Conservation (phyloP, 2,888 invertebrate species). For the Baccha elongata region DNA sequence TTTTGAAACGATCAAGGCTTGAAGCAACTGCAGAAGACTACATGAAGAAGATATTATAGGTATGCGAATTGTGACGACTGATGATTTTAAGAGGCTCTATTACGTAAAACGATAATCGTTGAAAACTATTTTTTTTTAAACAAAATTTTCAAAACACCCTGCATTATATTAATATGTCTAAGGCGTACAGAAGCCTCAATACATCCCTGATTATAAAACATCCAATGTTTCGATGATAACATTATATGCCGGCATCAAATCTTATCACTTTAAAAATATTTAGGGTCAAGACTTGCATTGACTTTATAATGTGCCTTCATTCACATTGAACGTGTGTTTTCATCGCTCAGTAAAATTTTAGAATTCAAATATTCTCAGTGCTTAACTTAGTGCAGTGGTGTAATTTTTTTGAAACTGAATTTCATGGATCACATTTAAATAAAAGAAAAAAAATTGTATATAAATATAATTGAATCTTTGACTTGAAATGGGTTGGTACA, state of each 20-base stretch:
- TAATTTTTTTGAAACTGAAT: constrained; percentile 47
- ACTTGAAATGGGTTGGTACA: constrained; percentile 60
- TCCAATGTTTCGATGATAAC: constrained; percentile 29
- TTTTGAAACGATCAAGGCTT: no score
- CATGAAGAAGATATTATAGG: no score
- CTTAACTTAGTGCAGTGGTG: constrained; percentile 45
- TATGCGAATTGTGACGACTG: no score
- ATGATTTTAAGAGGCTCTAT: no score
- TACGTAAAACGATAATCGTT: no score
- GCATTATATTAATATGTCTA: no score
- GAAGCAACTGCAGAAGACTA: no score
- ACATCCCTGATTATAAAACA: background rate
- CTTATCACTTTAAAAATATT: constrained; percentile 54
- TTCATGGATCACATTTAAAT: background rate
- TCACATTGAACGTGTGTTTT: background rate
- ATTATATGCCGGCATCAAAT: constrained; percentile 31
- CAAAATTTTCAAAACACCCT: no score
- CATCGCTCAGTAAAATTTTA: constrained; percentile 15
- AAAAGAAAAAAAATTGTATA: background rate
- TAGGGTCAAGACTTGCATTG: constrained; percentile 26
- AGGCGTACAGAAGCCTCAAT: no score
- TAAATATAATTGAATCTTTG: background rate
- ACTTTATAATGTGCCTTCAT: constrained; percentile 1
- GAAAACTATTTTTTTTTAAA: no score
- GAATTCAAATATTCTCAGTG: constrained; percentile 35